Base-by-base conservation (phyloP, 92 coral and sea anemone genomes). In the Bergia sp. region DNA sequence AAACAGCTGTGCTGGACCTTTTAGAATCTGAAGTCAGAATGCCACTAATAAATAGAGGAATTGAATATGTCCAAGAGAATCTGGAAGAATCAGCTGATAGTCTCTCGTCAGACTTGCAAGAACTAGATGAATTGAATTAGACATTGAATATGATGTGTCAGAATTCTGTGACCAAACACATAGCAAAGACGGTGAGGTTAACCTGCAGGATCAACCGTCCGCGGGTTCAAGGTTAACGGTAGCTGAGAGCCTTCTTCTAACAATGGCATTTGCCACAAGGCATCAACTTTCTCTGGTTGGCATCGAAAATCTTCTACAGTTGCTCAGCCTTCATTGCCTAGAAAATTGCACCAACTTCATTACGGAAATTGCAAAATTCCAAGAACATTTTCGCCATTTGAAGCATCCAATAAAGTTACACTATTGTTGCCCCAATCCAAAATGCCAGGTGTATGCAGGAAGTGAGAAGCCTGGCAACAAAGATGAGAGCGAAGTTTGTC, bases 201-300 rank as follows among this genome's bases (percentile, higher is more conserved):
- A 53, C 7, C 7, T 53, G 11, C 61, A 53, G 7, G 61, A 53
- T 53, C 7, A 53, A 8, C 61, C 7, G 1, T 42, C 42, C 42
- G 82, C 29, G 42, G 82, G 64, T 44, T 37, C 82, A 38, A 40
- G 40, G 37, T 45, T 79, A 55, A 79, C 82, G 20, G 50, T 36
- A 5, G 61, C 29, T 43, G 82, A 79, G 64, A 79, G 82, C 58
- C 82, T 79, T 55, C 64, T 79, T 13, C 58, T 79, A 38, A 79
- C 82, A 45, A 79, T 79, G 82, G 82, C 82, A 43, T 79, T 79
- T 79, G 61, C 82, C 58, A 45, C 58, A 79, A 43, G 82, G 15
- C 82, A 79, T 39, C 50, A 79, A 44, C 50, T 79, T 79, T 79
- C 82, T 44, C 82, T 79, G 82, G 82, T 64, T 45, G 82, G 64